Evolutionary conservation across 2,888 invertebrate species (phyloP).

Genomic region (Conus canariensis): DNA sequence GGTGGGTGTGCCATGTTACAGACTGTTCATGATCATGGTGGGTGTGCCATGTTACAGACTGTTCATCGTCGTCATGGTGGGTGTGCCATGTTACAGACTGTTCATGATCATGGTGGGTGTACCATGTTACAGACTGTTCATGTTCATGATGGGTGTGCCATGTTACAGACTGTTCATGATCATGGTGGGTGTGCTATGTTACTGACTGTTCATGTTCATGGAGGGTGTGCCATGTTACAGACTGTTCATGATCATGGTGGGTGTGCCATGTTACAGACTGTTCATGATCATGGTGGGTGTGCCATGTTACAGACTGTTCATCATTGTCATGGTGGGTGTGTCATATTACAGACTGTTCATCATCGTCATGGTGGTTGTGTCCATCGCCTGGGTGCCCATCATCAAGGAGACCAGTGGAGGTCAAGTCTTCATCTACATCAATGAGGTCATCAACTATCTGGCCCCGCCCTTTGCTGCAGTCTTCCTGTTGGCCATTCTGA

Average conservation of each 20-base stretch:
- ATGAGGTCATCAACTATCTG: conserved; percentile 72
- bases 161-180: no score
- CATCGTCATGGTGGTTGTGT: conserved; percentile 70
- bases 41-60: no score
- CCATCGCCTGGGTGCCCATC: conserved; percentile 75
- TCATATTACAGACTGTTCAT: conserved; percentile 64
- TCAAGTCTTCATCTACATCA: conserved; percentile 74
- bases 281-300: background rate
- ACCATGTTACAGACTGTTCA: no score
- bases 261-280: no score
- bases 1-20: no score
- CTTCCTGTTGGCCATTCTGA: conserved; percentile 69
- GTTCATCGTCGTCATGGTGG: background rate
- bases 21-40: no score
- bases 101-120: background rate
- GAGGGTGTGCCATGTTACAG: no score
- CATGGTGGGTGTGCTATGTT: no score
- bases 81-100: background rate
- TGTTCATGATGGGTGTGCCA: no score
- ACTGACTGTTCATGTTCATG: no score
- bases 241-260: no score
- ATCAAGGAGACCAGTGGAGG: conserved; percentile 73
- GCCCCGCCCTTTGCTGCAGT: conserved; percentile 73
- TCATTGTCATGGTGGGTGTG: conserved; percentile 70
- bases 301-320: conserved; percentile 58